Percentiles rank a stretch among this genome's conserved stretches.
These are phyloP conservation scores for Cyaniris semiargus DNA, from an alignment of 2,888 invertebrate species.

Conservation along the genomic window DNA sequence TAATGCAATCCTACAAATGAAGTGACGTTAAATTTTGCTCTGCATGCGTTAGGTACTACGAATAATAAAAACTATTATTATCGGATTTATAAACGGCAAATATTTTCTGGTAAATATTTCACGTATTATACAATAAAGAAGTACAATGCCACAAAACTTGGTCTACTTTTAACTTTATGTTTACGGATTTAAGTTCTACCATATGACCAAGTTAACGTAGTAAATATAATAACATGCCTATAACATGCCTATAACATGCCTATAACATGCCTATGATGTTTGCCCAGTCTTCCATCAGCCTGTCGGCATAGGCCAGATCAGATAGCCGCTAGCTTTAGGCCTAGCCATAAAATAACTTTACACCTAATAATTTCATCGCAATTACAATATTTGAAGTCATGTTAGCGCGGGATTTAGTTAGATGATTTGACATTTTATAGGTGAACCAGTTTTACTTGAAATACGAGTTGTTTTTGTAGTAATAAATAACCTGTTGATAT, in stretches of 20 bases:
- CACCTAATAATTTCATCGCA: conserved; percentile 74
- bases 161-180: background rate
- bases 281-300: background rate
- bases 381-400: conserved; percentile 50
- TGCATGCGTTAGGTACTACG: no score
- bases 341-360: conserved; percentile 60
- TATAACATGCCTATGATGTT: background rate
- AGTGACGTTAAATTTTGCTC: no score
- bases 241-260: background rate
- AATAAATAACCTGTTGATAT: background rate
- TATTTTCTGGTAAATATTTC: no score
- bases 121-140: no score
- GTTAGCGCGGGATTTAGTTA: background rate
- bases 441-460: background rate
- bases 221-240: background rate
- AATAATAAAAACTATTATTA: no score
- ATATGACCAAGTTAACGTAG: background rate
- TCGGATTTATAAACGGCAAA: no score
- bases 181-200: background rate
- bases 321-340: conserved; percentile 56
- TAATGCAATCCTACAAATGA: no score
- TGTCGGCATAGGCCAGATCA: conserved; percentile 47
- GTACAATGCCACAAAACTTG: background rate
- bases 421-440: conserved; percentile 2
- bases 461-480: background rate